These are phyloP conservation scores for Pseudolaguvia tuberculata DNA, from an alignment of 2,113 vertebrate genomes.

Conservation along the genomic window DNA sequence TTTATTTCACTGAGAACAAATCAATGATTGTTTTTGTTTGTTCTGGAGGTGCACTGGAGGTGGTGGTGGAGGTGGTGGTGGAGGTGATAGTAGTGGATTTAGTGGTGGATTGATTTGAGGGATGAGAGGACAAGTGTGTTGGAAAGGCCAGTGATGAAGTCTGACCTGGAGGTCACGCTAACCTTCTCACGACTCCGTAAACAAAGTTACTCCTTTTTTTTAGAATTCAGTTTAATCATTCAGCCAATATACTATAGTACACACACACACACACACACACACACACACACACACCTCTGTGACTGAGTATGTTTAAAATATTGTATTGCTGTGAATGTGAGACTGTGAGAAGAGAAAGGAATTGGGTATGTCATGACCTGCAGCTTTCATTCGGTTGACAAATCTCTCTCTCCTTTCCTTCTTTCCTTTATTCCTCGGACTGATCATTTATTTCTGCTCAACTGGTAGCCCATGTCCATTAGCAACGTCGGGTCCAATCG, in stretches of 20 bases:
- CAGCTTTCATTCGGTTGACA: not conserved
- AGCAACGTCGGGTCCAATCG: too few relatives aligned
- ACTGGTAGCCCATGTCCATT: not conserved
- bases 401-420: not conserved
- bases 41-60: too few relatives aligned
- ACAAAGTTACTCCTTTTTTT: not conserved
- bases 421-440: not conserved
- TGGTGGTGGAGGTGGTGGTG: not conserved
- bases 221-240: not conserved
- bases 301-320: too few relatives aligned
- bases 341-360: too few relatives aligned
- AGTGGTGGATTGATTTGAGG: too few relatives aligned
- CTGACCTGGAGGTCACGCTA: not conserved
- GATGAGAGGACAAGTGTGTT: not conserved
- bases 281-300: not conserved
- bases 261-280: not conserved
- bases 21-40: too few relatives aligned
- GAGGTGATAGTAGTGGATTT: not conserved
- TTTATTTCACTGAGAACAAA: too few relatives aligned
- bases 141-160: not conserved
- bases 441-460: not conserved
- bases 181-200: not conserved
- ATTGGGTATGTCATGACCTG: not conserved
- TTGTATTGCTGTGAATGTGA: too few relatives aligned
- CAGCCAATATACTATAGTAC: not conserved